These are phyloP conservation scores for Ibycter americanus DNA, from an alignment of 2,797 vertebrate genomes.

Conservation along the genomic window DNA sequence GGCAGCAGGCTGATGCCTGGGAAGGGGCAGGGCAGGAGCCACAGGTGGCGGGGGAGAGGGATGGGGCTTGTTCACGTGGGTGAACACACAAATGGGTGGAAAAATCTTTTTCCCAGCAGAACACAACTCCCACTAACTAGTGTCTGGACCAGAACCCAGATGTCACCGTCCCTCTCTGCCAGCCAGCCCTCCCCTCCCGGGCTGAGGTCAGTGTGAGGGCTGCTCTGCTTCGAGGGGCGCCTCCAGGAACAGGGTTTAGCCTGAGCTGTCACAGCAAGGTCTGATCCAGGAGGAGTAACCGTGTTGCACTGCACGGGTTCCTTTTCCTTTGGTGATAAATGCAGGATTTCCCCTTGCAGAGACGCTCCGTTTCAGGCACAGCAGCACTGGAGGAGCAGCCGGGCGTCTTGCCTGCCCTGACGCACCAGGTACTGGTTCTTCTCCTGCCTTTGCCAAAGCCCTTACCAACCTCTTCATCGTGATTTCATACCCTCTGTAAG, in stretches of 20 bases:
- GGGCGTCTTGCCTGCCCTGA: neutral
- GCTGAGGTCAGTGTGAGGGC: accelerated
- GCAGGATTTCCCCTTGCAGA: neutral
- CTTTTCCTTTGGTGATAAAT: neutral
- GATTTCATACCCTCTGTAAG: neutral
- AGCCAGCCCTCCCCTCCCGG: neutral
- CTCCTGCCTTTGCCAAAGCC: neutral
- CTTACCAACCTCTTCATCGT: neutral
- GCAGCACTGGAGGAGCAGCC: too few relatives aligned
- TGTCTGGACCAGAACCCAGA: neutral
- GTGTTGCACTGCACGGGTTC: accelerated
- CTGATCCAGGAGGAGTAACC: neutral
- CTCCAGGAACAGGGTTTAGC: neutral
- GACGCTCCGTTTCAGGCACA: neutral
- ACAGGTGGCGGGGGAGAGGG: too few relatives aligned
- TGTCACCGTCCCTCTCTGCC: neutral
- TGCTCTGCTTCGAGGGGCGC: neutral
- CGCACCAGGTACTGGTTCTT: neutral
- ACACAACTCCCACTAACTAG: neutral
- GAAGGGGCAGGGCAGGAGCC: neutral
- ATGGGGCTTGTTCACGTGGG: neutral
- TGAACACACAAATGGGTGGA: accelerated
- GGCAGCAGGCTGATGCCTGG: neutral
- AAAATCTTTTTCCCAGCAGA: neutral
- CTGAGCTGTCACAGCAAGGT: neutral